Percentiles rank a stretch among this genome's conserved stretches.
These are phyloP conservation scores for Fulica atra DNA, from an alignment of 2,113 vertebrate genomes.

Conservation along the genomic window DNA sequence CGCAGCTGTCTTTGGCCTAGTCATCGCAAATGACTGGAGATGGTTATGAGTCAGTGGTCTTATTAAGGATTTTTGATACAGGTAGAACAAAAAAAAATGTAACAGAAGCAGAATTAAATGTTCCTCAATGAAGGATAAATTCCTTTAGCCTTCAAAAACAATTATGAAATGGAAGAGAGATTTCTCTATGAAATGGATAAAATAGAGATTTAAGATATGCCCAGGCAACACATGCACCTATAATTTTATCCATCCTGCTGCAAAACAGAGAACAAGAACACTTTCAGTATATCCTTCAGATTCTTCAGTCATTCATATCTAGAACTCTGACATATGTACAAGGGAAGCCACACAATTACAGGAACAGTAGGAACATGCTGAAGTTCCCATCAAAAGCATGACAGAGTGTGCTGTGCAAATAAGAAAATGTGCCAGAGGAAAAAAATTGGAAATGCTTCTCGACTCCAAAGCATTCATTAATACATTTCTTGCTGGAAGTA, in stretches of 20 bases:
- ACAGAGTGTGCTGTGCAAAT: not conserved
- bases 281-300: not conserved
- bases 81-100: not conserved
- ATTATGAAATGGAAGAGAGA: not conserved
- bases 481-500: not conserved
- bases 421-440: not conserved
- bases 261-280: not conserved
- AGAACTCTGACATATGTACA: not conserved
- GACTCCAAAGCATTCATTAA: not conserved
- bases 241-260: not conserved
- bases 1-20: not conserved
- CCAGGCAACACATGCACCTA: not conserved
- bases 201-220: not conserved
- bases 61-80: not conserved
- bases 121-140: not conserved
- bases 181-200: not conserved
- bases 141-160: not conserved
- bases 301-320: not conserved
- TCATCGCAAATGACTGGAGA: not conserved
- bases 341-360: not conserved
- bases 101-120: not conserved
- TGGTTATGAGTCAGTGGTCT: not conserved
- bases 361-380: not conserved
- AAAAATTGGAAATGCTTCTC: not conserved
- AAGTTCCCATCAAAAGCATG: not conserved